Base-by-base conservation (phyloP, 92 coral and sea anemone species). In the Blastomussa wellsi region DNA sequence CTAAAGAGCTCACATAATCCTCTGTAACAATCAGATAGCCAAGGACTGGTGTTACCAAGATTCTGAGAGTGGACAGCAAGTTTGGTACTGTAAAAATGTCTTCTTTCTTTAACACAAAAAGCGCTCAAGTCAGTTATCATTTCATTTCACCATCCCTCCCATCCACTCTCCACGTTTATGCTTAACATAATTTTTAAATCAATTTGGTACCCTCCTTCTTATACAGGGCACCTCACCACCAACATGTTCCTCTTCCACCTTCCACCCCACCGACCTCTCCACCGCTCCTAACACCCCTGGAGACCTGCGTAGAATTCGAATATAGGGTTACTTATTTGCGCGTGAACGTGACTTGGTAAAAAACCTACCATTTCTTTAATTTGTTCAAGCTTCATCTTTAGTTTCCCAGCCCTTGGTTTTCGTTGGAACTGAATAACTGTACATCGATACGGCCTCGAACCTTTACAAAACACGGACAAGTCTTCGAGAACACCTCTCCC, bases 61-160 rank as follows among this genome's bases (percentile, higher is more conserved):
- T 97, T 86, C 99, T 89, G 44, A 91, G 90, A 59, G 92, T 79
- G 52, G 98, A 92, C 79, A 97, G 73, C 70, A 97, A 59, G 86
- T 97, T 97, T 82, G 99, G 99, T 29, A 97, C 79, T 1, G 99
- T 97, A 16, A 94, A 74, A 78, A 97, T 88, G n/a, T 93, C 91
- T 81, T 97, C 99, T 83, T 89, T 94, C 99, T 97, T 85, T 52
- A 89, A 81, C 85, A 36, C 11, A 74, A n/a, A 22, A 84, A 31
- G 76, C 24, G 67, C 13, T 0, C 5, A 62, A 62, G 68, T 62
- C 29, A 57, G 49, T 44, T 3, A 6, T 44, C 3, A 6, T 44
- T 6, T 44, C 0, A 44, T 44, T 44, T 44, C 11, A 44, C n/a
- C n/a, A n/a, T n/a, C n/a, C n/a, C n/a, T n/a, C n/a, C n/a, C n/a